Percentiles rank a stretch among this genome's conserved stretches.
Conservation (phyloP, 2,888 invertebrate genomes). For the Philopedon plagiatum region DNA sequence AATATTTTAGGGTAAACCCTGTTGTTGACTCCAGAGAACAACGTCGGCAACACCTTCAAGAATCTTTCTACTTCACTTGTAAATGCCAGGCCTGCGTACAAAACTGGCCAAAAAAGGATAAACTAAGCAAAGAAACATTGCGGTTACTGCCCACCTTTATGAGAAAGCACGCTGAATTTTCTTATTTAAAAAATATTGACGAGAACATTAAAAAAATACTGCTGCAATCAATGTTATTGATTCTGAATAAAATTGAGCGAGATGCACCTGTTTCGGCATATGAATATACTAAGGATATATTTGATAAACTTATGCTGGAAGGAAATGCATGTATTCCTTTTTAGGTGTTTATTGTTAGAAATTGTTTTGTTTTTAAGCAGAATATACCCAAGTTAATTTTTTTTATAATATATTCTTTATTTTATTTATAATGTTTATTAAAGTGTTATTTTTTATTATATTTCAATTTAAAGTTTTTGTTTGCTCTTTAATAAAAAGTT, state of each 20-base stretch:
- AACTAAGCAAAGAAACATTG: neutral
- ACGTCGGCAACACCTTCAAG: neutral
- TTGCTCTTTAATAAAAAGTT: too few species aligned
- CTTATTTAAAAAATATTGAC: neutral
- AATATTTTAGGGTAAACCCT: neutral
- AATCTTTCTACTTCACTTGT: neutral
- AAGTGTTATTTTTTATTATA: too few species aligned
- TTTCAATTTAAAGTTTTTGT: too few species aligned
- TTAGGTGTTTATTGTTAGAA: neutral
- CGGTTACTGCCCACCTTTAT: too few species aligned
- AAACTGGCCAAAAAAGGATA: neutral
- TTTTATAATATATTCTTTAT: too few species aligned
- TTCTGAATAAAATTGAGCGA: neutral
- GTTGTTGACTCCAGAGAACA: neutral
- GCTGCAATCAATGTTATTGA: neutral
- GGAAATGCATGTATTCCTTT: neutral
- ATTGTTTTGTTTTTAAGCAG: neutral
- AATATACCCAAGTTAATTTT: too few species aligned
- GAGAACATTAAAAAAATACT: neutral
- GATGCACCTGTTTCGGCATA: neutral
- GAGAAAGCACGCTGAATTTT: neutral
- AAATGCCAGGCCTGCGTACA: slow-evolving; percentile 1
- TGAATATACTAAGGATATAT: neutral
- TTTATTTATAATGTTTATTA: too few species aligned
- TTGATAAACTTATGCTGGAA: neutral